phyloP scores from a whole-genome alignment of 2,113 vertebrate genomes.

The Vulpes lagopus region DNA sequence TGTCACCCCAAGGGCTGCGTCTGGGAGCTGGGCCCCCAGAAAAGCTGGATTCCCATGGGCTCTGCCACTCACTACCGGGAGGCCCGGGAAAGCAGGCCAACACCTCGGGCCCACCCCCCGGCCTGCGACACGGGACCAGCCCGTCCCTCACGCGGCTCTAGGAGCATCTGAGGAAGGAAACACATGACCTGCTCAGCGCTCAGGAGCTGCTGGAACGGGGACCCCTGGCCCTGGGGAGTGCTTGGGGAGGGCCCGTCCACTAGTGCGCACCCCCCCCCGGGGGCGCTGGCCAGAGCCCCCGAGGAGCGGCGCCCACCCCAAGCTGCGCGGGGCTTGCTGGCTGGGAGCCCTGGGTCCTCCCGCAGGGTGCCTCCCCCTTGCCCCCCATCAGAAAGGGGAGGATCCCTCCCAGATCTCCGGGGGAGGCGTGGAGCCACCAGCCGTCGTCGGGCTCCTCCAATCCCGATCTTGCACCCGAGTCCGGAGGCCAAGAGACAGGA shows the following conservation, averaged over 20 bases:
- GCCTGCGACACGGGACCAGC: neutral
- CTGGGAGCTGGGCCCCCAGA: neutral
- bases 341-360: neutral
- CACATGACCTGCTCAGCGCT: neutral
- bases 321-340: rapidly evolving
- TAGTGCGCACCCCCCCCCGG: neutral
- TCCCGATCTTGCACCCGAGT: neutral
- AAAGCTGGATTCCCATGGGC: neutral
- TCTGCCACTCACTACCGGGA: neutral
- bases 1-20: neutral
- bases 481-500: neutral
- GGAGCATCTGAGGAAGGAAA: neutral
- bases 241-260: neutral
- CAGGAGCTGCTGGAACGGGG: neutral
- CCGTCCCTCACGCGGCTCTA: neutral
- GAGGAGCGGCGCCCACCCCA: neutral
- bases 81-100: too few species aligned
- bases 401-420: neutral
- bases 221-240: neutral
- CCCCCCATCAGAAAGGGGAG: neutral
- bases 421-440: neutral
- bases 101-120: neutral
- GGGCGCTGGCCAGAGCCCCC: neutral
- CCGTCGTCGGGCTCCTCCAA: neutral
- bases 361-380: too few species aligned